These are phyloP conservation scores for Miniopterus natalensis DNA, from an alignment of 2,113 vertebrate genomes.

Conservation along the genomic window DNA sequence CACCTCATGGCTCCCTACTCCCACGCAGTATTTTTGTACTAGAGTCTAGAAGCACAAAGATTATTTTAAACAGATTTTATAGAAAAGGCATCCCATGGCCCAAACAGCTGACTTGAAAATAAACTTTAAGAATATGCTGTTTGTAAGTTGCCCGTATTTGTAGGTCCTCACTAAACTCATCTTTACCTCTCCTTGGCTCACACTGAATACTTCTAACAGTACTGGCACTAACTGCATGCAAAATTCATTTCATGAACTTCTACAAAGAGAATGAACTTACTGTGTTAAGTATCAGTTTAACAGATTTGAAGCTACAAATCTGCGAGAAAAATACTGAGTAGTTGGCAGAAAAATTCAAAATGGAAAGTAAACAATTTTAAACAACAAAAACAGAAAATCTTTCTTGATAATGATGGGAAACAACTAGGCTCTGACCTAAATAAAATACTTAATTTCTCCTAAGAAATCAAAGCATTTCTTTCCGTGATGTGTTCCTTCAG, in stretches of 20 bases:
- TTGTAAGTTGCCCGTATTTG: not conserved
- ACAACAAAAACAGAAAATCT: not conserved
- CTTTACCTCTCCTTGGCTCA: not conserved
- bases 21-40: not conserved
- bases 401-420: not conserved
- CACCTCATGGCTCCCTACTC: not conserved
- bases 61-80: not conserved
- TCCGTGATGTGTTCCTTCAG: not conserved
- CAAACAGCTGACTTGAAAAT: not conserved
- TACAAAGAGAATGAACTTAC: not conserved
- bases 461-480: slow-evolving; percentile 2
- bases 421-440: not conserved
- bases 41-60: not conserved
- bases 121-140: not conserved
- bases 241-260: not conserved
- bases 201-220: not conserved
- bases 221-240: not conserved
- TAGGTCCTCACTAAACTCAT: not conserved
- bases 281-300: not conserved
- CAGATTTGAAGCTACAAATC: not conserved
- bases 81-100: not conserved
- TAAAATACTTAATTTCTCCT: not conserved
- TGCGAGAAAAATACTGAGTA: not conserved
- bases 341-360: not conserved
- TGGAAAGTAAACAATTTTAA: not conserved